phyloP scores from a whole-genome alignment of 2,797 vertebrate species.

The Buceros bicornis region DNA sequence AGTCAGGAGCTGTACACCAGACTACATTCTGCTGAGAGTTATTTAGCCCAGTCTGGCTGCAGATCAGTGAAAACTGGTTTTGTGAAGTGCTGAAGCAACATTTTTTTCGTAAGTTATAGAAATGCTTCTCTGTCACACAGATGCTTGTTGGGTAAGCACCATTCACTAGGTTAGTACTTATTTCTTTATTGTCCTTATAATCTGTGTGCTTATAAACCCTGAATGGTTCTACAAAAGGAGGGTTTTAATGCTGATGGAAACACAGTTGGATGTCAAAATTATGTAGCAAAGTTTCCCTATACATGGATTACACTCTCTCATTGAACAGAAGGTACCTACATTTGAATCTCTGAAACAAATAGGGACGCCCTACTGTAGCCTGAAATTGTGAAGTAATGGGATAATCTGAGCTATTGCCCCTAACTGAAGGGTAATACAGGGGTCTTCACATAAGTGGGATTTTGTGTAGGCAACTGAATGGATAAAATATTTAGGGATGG shows the following conservation, averaged over 20 bases:
- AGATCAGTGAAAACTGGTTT: not conserved
- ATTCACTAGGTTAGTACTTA: not conserved
- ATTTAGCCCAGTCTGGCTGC: not conserved
- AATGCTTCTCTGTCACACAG: not conserved
- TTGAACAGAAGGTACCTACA: not conserved
- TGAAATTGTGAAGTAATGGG: not conserved
- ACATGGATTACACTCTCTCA: not conserved
- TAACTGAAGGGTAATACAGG: not conserved
- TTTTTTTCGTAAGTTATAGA: not conserved
- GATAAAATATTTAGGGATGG: constrained; percentile 20
- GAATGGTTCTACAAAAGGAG: not conserved
- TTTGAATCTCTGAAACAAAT: constrained; percentile 11
- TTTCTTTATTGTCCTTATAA: not conserved
- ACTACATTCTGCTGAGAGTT: not conserved
- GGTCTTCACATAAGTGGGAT: not conserved
- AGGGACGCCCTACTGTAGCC: not conserved
- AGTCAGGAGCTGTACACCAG: not conserved
- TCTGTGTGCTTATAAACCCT: not conserved
- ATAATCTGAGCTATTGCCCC: not conserved
- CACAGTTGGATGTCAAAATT: not conserved
- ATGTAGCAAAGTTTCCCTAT: not conserved
- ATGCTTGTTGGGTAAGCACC: not conserved
- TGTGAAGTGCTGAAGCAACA: not conserved
- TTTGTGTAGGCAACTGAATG: not conserved
- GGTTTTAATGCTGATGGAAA: not conserved